Percentiles rank a stretch among this genome's conserved stretches.
These are phyloP conservation scores for Porphyrio hochstetteri DNA, from an alignment of 2,113 vertebrate genomes.

Conservation along the genomic window DNA sequence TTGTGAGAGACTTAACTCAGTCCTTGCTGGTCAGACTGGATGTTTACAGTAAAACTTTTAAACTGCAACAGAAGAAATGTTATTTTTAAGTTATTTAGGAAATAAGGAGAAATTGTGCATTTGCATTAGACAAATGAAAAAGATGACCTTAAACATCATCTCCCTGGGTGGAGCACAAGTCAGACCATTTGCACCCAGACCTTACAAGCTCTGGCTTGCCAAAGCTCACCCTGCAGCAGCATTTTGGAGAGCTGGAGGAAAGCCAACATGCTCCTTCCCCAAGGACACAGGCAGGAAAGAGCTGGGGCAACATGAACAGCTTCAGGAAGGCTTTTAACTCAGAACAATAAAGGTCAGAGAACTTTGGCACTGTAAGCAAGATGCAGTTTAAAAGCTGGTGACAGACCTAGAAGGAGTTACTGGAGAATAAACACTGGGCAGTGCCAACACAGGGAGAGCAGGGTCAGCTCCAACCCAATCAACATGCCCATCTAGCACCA, in stretches of 20 bases:
- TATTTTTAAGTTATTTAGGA: not conserved
- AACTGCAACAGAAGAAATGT: not conserved
- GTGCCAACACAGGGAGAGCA: not conserved
- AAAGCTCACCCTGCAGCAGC: fast-evolving
- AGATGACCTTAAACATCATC: not conserved
- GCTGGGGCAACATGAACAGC: not conserved
- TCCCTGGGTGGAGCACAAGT: not conserved
- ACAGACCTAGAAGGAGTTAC: not conserved
- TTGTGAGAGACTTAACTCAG: not conserved
- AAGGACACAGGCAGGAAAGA: not conserved
- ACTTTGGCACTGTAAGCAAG: not conserved
- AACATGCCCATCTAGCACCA: not conserved
- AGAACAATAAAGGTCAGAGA: not conserved
- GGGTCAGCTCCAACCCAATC: not conserved
- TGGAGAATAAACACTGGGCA: not conserved
- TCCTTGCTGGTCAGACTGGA: not conserved
- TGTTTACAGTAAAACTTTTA: not conserved
- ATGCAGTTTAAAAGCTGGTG: not conserved
- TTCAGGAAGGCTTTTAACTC: not conserved
- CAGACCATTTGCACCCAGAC: not conserved
- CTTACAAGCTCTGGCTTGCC: not conserved
- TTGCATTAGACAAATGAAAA: not conserved
- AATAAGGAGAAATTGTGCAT: not conserved
- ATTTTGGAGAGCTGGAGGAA: not conserved
- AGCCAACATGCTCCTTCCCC: not conserved